Evolutionary conservation across 2,888 invertebrate genomes (phyloP).

Genomic region (Synanthedon vespiformis): DNA sequence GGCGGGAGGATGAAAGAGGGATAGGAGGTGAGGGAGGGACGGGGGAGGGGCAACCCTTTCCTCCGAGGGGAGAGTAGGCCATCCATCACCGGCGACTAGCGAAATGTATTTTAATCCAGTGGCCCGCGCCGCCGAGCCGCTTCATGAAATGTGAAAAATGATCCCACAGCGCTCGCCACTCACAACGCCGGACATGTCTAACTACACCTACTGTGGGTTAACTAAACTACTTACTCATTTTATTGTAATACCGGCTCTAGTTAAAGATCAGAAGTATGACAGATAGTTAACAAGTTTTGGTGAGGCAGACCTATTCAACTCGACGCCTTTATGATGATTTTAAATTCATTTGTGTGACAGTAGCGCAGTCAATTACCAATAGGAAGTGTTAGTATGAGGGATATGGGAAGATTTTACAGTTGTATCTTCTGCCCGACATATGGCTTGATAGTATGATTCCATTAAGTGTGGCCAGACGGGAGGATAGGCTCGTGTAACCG

Average conservation of each 20-base stretch:
- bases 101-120: slow-evolving; percentile 71
- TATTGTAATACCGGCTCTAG: not conserved
- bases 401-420: not conserved
- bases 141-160: slow-evolving; percentile 71
- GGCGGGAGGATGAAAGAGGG: not conserved
- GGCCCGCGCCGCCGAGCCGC: slow-evolving; percentile 47
- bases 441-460: not conserved
- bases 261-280: too few relatives aligned
- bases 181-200: slow-evolving; percentile 6
- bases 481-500: slow-evolving; percentile 13
- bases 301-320: too few relatives aligned
- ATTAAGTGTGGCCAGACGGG: not conserved
- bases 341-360: too few relatives aligned
- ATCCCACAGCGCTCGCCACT: slow-evolving; percentile 33
- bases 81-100: slow-evolving; percentile 59
- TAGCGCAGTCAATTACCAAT: too few relatives aligned
- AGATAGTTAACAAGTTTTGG: too few relatives aligned
- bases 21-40: slow-evolving; percentile 1
- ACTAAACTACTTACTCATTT: not conserved
- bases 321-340: too few relatives aligned
- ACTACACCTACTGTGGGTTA: not conserved
- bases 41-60: slow-evolving; percentile 48
- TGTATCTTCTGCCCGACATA: not conserved
- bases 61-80: slow-evolving; percentile 23
- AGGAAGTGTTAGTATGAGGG: too few relatives aligned